Evolutionary conservation across 1,140 invertebrate genomes (phyloP).

Genomic region (Drosophila sucinea): DNA sequence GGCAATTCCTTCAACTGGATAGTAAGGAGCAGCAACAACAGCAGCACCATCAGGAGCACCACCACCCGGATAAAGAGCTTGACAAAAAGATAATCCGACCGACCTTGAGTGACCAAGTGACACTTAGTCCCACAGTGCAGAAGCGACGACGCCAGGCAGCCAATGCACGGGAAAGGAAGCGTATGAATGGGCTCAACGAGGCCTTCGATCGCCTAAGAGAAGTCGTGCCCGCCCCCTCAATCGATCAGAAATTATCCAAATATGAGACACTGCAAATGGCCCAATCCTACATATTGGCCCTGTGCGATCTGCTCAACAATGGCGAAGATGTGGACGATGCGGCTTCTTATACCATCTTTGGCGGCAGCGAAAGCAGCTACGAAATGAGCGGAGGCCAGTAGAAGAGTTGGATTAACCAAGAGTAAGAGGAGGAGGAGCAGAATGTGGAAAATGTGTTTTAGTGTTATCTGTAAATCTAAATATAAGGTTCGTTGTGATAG

Average conservation of each 20-base stretch:
- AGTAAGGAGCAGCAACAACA: not conserved
- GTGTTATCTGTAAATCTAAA: not conserved
- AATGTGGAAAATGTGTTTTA: conserved; percentile 3
- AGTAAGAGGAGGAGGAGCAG: not conserved
- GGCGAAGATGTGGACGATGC: conserved; percentile 55
- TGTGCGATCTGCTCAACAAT: conserved; percentile 86
- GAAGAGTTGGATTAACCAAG: not conserved
- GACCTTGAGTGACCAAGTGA: conserved; percentile 24
- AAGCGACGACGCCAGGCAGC: conserved; percentile 88
- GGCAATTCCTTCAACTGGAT: conserved; percentile 54
- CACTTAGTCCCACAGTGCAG: conserved; percentile 85
- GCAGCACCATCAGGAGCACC: not conserved
- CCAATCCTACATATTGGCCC: conserved; percentile 91
- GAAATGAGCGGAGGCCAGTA: conserved; percentile 37
- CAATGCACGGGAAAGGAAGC: conserved; percentile 90
- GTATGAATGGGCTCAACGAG: conserved; percentile 93
- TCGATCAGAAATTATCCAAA: conserved; percentile 92
- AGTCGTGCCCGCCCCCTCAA: conserved; percentile 91
- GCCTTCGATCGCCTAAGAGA: conserved; percentile 91
- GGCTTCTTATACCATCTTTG: conserved; percentile 55
- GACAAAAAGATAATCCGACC: conserved; percentile 14
- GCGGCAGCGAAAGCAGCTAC: conserved; percentile 51
- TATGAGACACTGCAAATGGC: conserved; percentile 95
- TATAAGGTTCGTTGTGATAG: conserved; percentile 9
- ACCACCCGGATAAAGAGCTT: conserved; percentile 5